Percentiles rank a stretch among this genome's conserved stretches.
phyloP scores from a whole-genome alignment of 2,888 invertebrate genomes.

The Microctonus hyperodae region DNA sequence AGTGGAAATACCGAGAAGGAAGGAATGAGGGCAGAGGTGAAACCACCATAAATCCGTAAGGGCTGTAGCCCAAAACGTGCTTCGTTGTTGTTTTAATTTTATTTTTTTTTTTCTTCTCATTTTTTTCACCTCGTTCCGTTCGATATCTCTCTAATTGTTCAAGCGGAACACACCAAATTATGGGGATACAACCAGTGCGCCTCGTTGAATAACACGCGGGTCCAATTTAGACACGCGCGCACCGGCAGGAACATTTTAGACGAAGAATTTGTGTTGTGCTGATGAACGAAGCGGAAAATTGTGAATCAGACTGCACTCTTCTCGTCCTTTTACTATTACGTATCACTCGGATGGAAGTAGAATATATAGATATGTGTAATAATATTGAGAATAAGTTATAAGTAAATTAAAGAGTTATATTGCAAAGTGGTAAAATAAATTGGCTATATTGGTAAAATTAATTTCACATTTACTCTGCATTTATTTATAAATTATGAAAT shows the following conservation, averaged over 20 bases:
- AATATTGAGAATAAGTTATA: neutral
- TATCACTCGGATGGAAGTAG: too few relatives aligned
- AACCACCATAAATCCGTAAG: slow-evolving; percentile 38
- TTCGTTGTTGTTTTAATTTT: slow-evolving; percentile 3
- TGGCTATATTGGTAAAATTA: too few relatives aligned
- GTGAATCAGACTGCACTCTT: neutral
- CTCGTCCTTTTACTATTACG: too few relatives aligned
- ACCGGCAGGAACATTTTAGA: neutral
- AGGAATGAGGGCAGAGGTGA: slow-evolving; percentile 7
- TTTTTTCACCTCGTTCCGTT: slow-evolving; percentile 37
- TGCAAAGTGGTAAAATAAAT: too few relatives aligned
- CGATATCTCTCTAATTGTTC: slow-evolving; percentile 41
- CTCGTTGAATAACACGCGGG: slow-evolving; percentile 3
- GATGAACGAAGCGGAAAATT: slow-evolving; percentile 17
- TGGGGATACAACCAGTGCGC: slow-evolving; percentile 14
- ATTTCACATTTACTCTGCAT: neutral
- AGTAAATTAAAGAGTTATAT: neutral
- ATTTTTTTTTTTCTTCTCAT: neutral
- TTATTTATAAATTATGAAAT: neutral
- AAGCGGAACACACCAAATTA: slow-evolving; percentile 37
- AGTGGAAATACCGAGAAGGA: slow-evolving; percentile 24
- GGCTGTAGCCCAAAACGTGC: slow-evolving; percentile 30
- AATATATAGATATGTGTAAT: neutral
- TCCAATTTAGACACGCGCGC: neutral
- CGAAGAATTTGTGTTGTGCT: neutral